Evolutionary conservation across 2,113 vertebrate genomes (phyloP).

Genomic region (Bubo scandiacus): DNA sequence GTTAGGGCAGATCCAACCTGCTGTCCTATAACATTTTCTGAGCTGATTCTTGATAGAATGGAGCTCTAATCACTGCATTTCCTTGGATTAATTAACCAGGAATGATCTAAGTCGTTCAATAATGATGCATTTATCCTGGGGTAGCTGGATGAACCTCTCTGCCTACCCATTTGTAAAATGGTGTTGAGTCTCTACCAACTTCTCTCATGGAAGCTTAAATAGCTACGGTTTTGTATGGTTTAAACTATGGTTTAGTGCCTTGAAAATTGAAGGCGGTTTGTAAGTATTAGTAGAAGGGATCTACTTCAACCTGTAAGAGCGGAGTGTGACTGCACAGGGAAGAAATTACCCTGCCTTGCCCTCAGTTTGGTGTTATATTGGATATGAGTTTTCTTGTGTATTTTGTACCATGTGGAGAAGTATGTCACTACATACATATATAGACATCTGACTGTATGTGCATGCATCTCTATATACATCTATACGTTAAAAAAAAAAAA

Average conservation of each 20-base stretch:
- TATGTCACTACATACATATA: not conserved
- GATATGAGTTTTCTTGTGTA: not conserved
- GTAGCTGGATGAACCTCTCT: not conserved
- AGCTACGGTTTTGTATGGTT: not conserved
- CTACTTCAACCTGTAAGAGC: not conserved
- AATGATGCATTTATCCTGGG: not conserved
- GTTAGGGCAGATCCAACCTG: not conserved
- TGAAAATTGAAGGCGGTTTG: not conserved
- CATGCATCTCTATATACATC: rapidly evolving
- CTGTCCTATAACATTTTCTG: not conserved
- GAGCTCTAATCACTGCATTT: not conserved
- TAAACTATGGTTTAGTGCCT: not conserved
- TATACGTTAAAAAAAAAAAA: not conserved
- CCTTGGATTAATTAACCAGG: not conserved
- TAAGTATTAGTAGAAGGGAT: not conserved
- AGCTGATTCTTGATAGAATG: not conserved
- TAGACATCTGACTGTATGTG: not conserved
- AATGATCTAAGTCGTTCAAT: not conserved
- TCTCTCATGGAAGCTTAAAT: not conserved
- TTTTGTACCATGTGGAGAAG: not conserved
- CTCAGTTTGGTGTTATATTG: not conserved
- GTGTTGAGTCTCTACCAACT: not conserved
- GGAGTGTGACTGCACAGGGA: not conserved
- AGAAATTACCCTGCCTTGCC: not conserved
- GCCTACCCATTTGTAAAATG: not conserved